Percentiles rank a stretch among this genome's conserved stretches.
These are phyloP conservation scores for Streptopelia turtur DNA, from an alignment of 2,797 vertebrate species.

Conservation along the genomic window DNA sequence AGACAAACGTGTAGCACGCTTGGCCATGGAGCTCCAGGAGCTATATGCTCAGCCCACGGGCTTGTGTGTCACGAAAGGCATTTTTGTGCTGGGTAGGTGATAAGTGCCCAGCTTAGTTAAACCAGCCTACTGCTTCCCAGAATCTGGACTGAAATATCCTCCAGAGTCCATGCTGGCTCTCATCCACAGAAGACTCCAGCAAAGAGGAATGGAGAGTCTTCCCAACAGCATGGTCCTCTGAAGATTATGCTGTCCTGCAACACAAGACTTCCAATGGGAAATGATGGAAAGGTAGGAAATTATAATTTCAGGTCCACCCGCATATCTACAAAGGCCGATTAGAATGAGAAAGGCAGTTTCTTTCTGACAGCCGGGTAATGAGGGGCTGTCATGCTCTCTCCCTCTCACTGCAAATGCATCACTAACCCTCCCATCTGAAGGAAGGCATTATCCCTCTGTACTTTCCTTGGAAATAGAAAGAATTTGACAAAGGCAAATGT, in stretches of 20 bases:
- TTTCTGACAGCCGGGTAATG: background rate
- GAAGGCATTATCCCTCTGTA: background rate
- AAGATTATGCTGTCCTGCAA: background rate
- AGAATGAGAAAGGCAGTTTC: background rate
- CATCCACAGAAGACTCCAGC: background rate
- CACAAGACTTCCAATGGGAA: background rate
- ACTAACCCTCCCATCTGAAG: background rate
- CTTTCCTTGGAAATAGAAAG: background rate
- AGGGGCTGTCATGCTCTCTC: background rate
- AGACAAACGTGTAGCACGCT: background rate
- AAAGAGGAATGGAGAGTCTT: background rate
- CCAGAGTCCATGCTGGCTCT: background rate
- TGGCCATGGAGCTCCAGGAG: background rate
- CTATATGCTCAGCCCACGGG: background rate
- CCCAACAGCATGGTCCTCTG: background rate
- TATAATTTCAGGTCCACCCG: fast-evolving
- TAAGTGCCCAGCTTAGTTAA: background rate
- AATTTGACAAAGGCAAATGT: background rate
- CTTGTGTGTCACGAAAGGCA: background rate
- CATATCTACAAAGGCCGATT: background rate
- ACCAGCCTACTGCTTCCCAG: background rate
- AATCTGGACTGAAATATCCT: background rate
- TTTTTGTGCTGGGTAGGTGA: background rate
- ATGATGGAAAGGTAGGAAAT: background rate
- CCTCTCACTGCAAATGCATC: background rate